Conservation (phyloP, 2,113 vertebrate species). For the Hylia prasina region DNA sequence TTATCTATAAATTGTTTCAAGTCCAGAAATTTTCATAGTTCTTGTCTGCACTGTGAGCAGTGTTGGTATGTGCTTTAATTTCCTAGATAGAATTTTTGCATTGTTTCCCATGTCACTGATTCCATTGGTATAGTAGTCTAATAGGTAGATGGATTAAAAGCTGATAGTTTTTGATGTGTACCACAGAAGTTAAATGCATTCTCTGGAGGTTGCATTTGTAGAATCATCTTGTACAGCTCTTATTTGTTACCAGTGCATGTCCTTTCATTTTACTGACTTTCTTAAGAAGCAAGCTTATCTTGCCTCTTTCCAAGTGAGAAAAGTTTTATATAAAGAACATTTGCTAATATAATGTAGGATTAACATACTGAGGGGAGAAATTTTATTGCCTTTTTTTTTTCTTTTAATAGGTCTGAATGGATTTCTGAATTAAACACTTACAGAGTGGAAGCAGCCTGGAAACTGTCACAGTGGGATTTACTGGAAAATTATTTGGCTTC, state of each 20-base stretch:
- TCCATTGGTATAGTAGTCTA: background rate
- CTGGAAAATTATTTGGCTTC: conserved; percentile 91
- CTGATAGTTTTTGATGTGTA: background rate
- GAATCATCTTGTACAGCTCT: background rate
- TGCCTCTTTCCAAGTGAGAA: background rate
- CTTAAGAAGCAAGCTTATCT: background rate
- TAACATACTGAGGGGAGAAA: background rate
- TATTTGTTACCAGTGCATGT: background rate
- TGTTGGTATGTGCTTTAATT: background rate
- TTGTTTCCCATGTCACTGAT: background rate
- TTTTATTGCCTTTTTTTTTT: background rate
- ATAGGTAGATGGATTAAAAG: background rate
- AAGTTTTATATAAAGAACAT: background rate
- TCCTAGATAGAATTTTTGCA: background rate
- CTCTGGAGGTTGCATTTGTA: background rate
- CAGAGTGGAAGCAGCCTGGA: conserved; percentile 97
- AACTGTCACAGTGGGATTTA: conserved; percentile 92
- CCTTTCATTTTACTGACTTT: background rate
- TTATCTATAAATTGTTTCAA: background rate
- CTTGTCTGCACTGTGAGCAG: background rate
- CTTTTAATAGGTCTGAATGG: conserved; percentile 84
- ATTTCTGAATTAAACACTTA: conserved; percentile 93
- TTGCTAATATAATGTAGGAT: background rate
- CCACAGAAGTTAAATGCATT: background rate
- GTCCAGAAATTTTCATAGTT: background rate